Evolutionary conservation across 2,888 invertebrate genomes (phyloP), one percentile per base, ranked within the genome.

Genomic region (Osmoderma eremita): DNA sequence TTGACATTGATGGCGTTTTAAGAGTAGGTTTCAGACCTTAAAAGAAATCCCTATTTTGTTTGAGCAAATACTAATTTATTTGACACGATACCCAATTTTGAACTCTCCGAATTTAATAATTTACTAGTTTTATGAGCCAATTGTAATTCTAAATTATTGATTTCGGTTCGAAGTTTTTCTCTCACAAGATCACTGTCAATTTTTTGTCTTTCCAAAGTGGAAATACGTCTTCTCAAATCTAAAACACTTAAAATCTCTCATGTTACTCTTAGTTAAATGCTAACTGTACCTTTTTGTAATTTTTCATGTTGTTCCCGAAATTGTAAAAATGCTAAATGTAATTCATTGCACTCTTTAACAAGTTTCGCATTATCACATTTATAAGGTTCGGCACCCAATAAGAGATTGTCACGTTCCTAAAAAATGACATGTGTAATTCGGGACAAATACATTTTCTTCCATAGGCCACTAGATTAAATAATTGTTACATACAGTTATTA

Each of bases 291-390:
- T 79, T 80, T 83, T 77, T 87, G 81, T 73, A 86, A 80, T 82
- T 85, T 84, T 74, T 89, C 84, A 81, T 85, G 85, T 71, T 88
- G 86, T 77, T 93, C 92, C 75, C 87, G 88, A 53, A 87, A 82
- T 75, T 87, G 85, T 65, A 91, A 83, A 67, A 90, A 82, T 75
- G 91, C 87, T 73, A 86, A 82, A 78, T 93, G 90, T 56, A 93
- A 82, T 74, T 88, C 85, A 82, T 92, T 93, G 77, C 90, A 91
- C 83, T 93, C 91, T 79, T 88, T 87, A 65, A 92, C 86, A 53
- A 93, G 83, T 79, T 88, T 90, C 24, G 89, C 88, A 82, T 93
- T 93, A 77, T 93, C 93, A 80, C 90, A 90, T 82, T 91, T 91
- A 76, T 91, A 93, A 0, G 93, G 92, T 79, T 93, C 92, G 41